These are phyloP conservation scores for Galeopterus variegatus DNA, from an alignment of 2,113 vertebrate genomes.

Conservation along the genomic window DNA sequence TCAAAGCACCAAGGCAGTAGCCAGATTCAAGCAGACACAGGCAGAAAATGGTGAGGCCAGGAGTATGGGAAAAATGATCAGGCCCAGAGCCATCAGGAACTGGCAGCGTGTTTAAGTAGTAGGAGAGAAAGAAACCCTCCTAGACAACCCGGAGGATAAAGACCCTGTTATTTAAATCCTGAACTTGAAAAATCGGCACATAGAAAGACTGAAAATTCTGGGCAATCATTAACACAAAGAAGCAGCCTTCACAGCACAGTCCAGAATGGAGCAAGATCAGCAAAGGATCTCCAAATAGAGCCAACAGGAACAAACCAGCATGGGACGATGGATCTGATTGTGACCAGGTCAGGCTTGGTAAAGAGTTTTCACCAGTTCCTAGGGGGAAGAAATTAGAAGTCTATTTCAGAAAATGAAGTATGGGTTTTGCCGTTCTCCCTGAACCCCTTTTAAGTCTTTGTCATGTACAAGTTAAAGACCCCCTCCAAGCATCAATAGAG, in stretches of 20 bases:
- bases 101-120: background rate
- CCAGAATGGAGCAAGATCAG: background rate
- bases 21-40: background rate
- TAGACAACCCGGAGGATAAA: background rate
- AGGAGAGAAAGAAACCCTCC: background rate
- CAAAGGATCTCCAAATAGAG: background rate
- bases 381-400: background rate
- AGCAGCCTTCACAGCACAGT: background rate
- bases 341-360: background rate
- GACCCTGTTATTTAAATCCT: background rate
- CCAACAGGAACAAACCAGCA: slow-evolving; percentile 45
- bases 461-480: background rate
- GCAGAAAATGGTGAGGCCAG: background rate
- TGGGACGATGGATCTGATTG: accelerated
- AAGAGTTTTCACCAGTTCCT: background rate
- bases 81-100: background rate
- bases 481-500: background rate
- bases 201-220: background rate
- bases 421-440: background rate
- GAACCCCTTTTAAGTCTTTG: background rate
- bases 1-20: background rate
- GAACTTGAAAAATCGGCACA: background rate
- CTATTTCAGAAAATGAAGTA: background rate
- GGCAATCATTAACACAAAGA: background rate
- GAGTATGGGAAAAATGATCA: background rate